Base-by-base conservation (phyloP, 2,797 vertebrate genomes). In the Vespertilio murinus region DNA sequence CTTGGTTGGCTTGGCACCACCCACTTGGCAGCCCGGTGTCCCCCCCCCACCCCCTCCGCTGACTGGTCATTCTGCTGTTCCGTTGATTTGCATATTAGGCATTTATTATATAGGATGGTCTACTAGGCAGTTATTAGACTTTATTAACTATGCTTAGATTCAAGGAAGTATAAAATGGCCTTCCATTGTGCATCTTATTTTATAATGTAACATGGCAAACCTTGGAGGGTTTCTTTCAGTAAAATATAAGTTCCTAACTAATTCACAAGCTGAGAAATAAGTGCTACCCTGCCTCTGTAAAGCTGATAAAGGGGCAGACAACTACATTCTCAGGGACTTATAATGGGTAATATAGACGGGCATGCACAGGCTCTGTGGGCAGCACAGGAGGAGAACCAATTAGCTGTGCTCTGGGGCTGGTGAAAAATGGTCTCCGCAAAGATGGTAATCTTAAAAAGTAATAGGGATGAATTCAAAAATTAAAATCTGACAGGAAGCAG, bases 261-360 rank as follows among this genome's bases (percentile, higher is more conserved):
- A 38, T 69, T 70, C 20, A 5, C 20, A 28, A 70, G 65, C 42
- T 69, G 35, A 56, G 38, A n/a, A 54, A 8, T 38, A 40, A 45
- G 14, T 10, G n/a, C 52, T 4, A 5, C 11, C 59, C 28, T 69
- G 33, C n/a, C 38, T 75, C 70, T 47, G 30, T 47, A 30, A 45
- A 42, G 28, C 79, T 28, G 13, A 2, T 16, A 28, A 33, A 45
- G 4, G 47, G 8, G 16, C n/a, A 23, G 28, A 20, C 3, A 1
- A 6, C 35, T 64, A 11, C 3, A 0, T 17, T 22, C 78, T 23
- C 12, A 7, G 9, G 6, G 8, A 14, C 52, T 52, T 45, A 16
- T 1, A 8, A 16, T 0, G 1, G 3, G 1, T 20, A 12, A 30
- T 54, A 1, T 0, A 61, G 30, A 40, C 10, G 38, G 20, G 40